phyloP scores from a whole-genome alignment of 2,888 invertebrate species.

The Boloria selene region DNA sequence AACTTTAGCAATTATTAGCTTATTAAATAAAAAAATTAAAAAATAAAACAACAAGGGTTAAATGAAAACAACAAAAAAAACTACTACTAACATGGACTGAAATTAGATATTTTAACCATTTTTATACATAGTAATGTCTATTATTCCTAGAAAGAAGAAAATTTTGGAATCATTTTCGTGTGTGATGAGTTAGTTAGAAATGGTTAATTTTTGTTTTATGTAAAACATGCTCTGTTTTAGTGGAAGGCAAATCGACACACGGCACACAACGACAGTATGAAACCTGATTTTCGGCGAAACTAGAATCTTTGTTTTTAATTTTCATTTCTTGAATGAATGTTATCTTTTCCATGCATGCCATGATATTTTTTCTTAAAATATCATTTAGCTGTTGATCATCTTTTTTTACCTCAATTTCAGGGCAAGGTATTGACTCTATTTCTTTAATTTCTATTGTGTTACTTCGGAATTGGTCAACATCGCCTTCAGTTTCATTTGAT shows the following conservation, averaged over 20 bases:
- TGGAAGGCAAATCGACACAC: slow-evolving; percentile 35
- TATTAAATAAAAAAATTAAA: background rate
- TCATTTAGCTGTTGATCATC: slow-evolving; percentile 66
- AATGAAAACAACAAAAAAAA: slow-evolving; percentile 18
- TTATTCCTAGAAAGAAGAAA: background rate
- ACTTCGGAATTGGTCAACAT: slow-evolving; percentile 36
- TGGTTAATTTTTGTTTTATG: slow-evolving; percentile 8
- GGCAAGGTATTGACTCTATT: slow-evolving; percentile 48
- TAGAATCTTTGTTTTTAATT: slow-evolving; percentile 58
- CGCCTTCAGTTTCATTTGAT: slow-evolving; percentile 43
- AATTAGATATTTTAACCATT: slow-evolving; percentile 9
- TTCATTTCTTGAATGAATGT: slow-evolving; percentile 73
- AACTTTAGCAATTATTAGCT: no score
- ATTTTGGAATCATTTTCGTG: slow-evolving; percentile 1
- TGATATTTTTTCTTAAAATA: slow-evolving; percentile 67
- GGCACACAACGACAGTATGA: slow-evolving; percentile 63
- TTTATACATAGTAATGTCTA: background rate
- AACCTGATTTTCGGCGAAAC: slow-evolving; percentile 63
- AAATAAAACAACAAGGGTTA: background rate
- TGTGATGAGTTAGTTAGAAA: slow-evolving; percentile 11
- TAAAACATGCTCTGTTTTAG: slow-evolving; percentile 34
- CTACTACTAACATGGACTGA: slow-evolving; percentile 5
- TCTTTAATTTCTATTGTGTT: slow-evolving; percentile 50
- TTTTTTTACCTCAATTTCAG: slow-evolving; percentile 49
- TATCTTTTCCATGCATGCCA: slow-evolving; percentile 74